Evolutionary conservation across 2,797 vertebrate species (phyloP).

Genomic region (Rallus crepitans): DNA sequence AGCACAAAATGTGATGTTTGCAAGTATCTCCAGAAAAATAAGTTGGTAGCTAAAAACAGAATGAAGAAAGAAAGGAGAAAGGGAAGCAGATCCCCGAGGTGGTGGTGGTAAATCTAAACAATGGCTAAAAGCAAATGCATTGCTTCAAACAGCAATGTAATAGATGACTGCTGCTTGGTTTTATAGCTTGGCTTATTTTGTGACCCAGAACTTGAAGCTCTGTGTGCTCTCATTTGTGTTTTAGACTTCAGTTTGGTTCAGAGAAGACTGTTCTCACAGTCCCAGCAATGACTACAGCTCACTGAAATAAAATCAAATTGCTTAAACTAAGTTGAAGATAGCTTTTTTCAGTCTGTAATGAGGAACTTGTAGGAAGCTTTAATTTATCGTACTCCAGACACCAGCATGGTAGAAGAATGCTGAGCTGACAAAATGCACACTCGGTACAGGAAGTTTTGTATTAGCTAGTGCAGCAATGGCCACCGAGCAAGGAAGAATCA

Average conservation of each 20-base stretch:
- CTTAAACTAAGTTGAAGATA: background rate
- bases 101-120: background rate
- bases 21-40: background rate
- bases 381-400: background rate
- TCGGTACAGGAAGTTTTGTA: background rate
- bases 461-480: background rate
- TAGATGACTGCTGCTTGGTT: background rate
- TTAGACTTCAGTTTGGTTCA: background rate
- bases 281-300: background rate
- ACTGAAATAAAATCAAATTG: background rate
- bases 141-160: background rate
- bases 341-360: background rate
- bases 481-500: background rate
- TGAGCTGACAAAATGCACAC: background rate
- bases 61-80: background rate
- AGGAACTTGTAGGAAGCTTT: background rate
- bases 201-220: background rate
- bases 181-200: background rate
- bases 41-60: background rate
- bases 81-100: background rate
- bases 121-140: background rate
- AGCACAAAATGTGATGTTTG: background rate
- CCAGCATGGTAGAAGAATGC: background rate
- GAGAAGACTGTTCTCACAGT: background rate
- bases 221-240: background rate